Evolutionary conservation across 1,140 invertebrate species (phyloP), one percentile per base, ranked within the genome.

Genomic region (Coenobita brevimanus): DNA sequence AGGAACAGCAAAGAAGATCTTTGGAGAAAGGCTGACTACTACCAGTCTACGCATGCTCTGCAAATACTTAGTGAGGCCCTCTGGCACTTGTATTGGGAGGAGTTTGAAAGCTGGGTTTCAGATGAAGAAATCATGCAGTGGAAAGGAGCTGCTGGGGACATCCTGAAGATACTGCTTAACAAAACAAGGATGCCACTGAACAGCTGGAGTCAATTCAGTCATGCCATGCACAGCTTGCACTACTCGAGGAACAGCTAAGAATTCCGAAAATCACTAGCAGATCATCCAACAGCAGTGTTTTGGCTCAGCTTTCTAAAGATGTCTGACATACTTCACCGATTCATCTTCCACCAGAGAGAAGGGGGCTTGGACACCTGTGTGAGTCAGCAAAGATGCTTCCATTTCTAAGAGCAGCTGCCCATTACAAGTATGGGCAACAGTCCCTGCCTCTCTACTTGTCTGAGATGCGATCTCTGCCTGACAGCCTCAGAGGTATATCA

Each of bases 261-360:
- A 60, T 80, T 80, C 54, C 1, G 27, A 33, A 60, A 80, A 60
- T 80, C 50, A 60, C 50, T 80, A 8, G 27, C 46, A 57, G 50
- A 80, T 57, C 15, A 3, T 80, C 78, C 78, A 80, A 80, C 78
- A 80, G 78, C 8, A 57, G 78, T 80, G 50, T 33, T 80, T 80
- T 80, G 78, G 54, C 6, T 30, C 15, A 80, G 50, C 78, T 80
- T 80, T 80, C 60, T 80, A 60, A 27, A 57, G 54, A 80, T 80
- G 78, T 57, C 78, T 57, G 78, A 80, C 60, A 80, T 80, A 13
- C 78, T 80, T 80, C 78, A 80, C n/a, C 27, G 50, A 80, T 60
- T 80, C 38, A 80, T 80, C 50, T 60, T 80, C 50, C 30, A 57
- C 50, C 78, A 80, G 54, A 80, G 46, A 60, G 43, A 33, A 60